phyloP scores from a whole-genome alignment of 2,113 vertebrate genomes.

The Protomyctophum bolini region DNA sequence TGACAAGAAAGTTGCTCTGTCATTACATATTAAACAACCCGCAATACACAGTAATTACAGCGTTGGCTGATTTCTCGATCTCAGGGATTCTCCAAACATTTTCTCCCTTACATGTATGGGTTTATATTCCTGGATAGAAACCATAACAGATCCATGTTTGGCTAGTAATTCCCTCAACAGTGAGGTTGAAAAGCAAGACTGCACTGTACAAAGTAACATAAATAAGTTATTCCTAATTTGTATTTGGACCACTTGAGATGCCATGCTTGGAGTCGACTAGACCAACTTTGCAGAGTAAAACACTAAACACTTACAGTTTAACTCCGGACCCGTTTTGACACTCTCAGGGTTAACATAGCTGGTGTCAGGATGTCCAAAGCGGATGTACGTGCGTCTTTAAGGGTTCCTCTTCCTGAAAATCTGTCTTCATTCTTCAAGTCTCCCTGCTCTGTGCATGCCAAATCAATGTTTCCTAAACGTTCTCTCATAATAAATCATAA shows the following conservation, averaged over 20 bases:
- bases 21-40: constrained; percentile 53
- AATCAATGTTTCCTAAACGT: neutral
- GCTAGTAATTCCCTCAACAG: neutral
- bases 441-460: neutral
- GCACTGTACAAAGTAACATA: neutral
- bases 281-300: neutral
- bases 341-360: too few species aligned
- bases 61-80: neutral
- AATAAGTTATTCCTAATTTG: neutral
- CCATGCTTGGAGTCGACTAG: neutral
- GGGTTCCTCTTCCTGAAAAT: neutral
- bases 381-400: neutral
- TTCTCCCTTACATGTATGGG: neutral
- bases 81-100: neutral
- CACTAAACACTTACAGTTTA: neutral
- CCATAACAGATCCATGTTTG: neutral
- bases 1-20: constrained; percentile 13
- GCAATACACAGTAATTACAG: constrained; percentile 26
- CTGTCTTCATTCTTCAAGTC: neutral
- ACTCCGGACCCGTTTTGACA: neutral
- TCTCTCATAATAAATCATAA: neutral
- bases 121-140: neutral
- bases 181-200: neutral
- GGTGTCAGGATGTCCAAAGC: neutral
- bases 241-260: neutral